Evolutionary conservation across 2,113 vertebrate species (phyloP), one percentile per base, ranked within the genome.

Genomic region (Pterocles orientalis): DNA sequence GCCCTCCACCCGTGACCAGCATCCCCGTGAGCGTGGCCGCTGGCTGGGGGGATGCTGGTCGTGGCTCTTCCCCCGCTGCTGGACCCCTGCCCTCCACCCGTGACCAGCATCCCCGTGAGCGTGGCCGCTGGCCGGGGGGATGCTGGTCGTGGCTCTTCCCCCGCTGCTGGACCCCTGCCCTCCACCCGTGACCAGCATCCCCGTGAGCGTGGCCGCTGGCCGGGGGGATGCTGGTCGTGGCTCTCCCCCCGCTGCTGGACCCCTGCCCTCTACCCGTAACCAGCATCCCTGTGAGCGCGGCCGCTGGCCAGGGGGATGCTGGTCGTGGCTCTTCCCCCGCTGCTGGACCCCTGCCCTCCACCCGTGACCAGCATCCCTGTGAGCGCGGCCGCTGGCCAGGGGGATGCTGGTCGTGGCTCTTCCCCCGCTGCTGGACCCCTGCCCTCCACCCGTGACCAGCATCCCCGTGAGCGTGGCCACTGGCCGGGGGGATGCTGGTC

Each of bases 351-450:
- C n/a, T n/a, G n/a, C n/a, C n/a, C n/a, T n/a, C n/a, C n/a, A n/a
- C n/a, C n/a, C n/a, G n/a, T n/a, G n/a, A n/a, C n/a, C n/a, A n/a
- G n/a, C n/a, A n/a, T n/a, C n/a, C n/a, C n/a, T n/a, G n/a, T n/a
- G n/a, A n/a, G n/a, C n/a, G n/a, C n/a, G n/a, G n/a, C n/a, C n/a
- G n/a, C n/a, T n/a, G n/a, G n/a, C n/a, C n/a, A n/a, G n/a, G n/a
- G n/a, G n/a, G n/a, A n/a, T n/a, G n/a, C n/a, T n/a, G n/a, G n/a
- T n/a, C n/a, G n/a, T n/a, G n/a, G n/a, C 29, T 39, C 17, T 31
- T 28, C 50, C 45, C 57, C 5, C 2, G 0, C n/a, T 2, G 1
- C 14, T 24, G 54, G n/a, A n/a, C n/a, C n/a, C n/a, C n/a, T 12
- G 28, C 36, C 45, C 14, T 75, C 31, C 39, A 31, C 6, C 57